Evolutionary conservation across 2,113 vertebrate species (phyloP).

Genomic region (Psophia crepitans): DNA sequence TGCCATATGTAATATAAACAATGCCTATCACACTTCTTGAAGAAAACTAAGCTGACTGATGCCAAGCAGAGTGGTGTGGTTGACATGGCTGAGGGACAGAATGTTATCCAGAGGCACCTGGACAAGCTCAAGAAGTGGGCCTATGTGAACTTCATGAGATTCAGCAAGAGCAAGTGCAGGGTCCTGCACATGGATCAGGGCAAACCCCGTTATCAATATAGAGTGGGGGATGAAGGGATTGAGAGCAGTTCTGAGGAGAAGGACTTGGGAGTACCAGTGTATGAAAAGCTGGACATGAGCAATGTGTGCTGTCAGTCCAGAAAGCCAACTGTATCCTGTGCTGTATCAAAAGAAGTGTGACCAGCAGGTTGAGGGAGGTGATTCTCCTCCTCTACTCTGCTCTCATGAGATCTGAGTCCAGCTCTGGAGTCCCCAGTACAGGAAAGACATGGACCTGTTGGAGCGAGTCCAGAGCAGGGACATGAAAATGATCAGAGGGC

Average conservation of each 20-base stretch:
- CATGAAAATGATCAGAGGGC: fast-evolving
- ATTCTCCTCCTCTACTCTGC: neutral
- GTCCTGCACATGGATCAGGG: neutral
- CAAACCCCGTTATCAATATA: fast-evolving
- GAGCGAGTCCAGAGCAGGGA: neutral
- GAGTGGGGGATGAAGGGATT: fast-evolving
- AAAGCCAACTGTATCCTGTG: too few species aligned
- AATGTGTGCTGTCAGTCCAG: fast-evolving
- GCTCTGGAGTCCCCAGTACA: neutral
- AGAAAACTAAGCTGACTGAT: neutral
- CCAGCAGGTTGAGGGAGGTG: neutral
- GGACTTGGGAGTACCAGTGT: too few species aligned
- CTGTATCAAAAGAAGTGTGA: neutral
- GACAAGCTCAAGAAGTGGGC: neutral
- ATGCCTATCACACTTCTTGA: neutral
- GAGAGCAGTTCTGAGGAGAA: fast-evolving
- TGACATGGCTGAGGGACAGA: fast-evolving
- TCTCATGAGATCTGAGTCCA: neutral
- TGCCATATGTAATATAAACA: neutral
- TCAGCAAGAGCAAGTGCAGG: neutral
- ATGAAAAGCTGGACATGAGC: neutral
- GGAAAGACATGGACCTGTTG: neutral
- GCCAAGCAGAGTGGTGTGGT: too few species aligned
- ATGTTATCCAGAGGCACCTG: neutral
- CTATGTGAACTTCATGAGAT: neutral